Conservation (phyloP, 2,797 vertebrate species). For the Gastrophryne carolinensis region DNA sequence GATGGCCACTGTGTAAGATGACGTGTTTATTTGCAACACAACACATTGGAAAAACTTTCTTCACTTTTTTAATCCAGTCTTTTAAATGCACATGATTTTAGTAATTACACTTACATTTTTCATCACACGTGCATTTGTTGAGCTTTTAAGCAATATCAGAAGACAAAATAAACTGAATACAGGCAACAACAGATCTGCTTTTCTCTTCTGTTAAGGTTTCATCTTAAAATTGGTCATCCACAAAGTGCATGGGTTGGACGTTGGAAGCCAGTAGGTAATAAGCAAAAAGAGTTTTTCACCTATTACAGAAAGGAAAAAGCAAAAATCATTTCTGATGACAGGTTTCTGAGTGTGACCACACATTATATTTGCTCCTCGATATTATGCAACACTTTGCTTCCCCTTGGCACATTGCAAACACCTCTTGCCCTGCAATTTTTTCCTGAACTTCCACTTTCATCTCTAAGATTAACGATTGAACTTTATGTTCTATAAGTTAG, state of each 20-base stretch:
- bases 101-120: too few relatives aligned
- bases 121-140: too few relatives aligned
- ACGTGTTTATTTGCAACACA: too few relatives aligned
- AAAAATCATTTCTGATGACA: conserved; percentile 21
- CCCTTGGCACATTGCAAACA: conserved; percentile 15
- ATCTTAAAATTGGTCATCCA: neutral
- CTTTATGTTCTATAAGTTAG: neutral
- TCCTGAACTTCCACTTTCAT: neutral
- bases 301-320: neutral
- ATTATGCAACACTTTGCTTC: conserved; percentile 19
- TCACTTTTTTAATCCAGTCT: too few relatives aligned
- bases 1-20: too few relatives aligned
- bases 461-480: neutral
- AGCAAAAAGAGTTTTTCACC: conserved; percentile 17
- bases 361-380: conserved; percentile 7
- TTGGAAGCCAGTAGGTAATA: conserved; percentile 1
- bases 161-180: too few relatives aligned
- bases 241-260: neutral
- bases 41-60: too few relatives aligned
- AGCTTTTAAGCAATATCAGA: too few relatives aligned
- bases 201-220: neutral
- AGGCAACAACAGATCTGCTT: neutral
- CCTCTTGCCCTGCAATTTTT: conserved; percentile 15
- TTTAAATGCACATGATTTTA: too few relatives aligned
- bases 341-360: conserved; percentile 19